Evolutionary conservation across 2,113 vertebrate genomes (phyloP), one percentile per base, ranked within the genome.

Genomic region (Embiotoca jacksoni): DNA sequence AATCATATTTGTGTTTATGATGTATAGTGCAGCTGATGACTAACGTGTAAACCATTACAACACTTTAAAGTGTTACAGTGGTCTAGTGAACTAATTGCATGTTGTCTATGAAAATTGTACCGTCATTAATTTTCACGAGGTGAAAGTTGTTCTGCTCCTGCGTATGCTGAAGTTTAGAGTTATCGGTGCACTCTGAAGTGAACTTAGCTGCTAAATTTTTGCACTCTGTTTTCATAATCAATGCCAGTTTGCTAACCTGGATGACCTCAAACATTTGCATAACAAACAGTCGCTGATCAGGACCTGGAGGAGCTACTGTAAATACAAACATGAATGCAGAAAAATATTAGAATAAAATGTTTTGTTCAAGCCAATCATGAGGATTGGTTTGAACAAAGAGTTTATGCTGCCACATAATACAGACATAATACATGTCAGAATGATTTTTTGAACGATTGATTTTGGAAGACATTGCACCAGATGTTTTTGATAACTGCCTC

Each of bases 161-260:
- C 41, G 16, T 49, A 69, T 59, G 55, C 31, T 65, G 32, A 79
- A 47, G 16, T 72, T 57, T 47, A 69, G 53, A 65, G 68, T 52
- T 71, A 65, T 69, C 46, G 56, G 62, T 53, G 39, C 46, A 46
- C 39, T 54, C 39, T 64, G 69, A 73, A 72, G 65, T n/a, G 14
- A 52, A 23, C 47, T 73, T 46, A 15, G 39, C 71, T 63, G 54
- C 50, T 68, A 50, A 72, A 81, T 76, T 41, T 65, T 63, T 33
- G 47, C 4, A 6, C 70, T 66, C 35, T 78, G 65, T 75, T 85
- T 72, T 83, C 39, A 35, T 68, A 59, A 58, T n/a, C 36, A 67
- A 52, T 72, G 75, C 72, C 75, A 88, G 79, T 68, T 79, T 31
- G 59, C 72, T 78, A 69, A 82, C 82, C 82, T n/a, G 47, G 66